These are phyloP conservation scores for Megamerina dolium DNA, from an alignment of 2,888 invertebrate species.

Conservation along the genomic window DNA sequence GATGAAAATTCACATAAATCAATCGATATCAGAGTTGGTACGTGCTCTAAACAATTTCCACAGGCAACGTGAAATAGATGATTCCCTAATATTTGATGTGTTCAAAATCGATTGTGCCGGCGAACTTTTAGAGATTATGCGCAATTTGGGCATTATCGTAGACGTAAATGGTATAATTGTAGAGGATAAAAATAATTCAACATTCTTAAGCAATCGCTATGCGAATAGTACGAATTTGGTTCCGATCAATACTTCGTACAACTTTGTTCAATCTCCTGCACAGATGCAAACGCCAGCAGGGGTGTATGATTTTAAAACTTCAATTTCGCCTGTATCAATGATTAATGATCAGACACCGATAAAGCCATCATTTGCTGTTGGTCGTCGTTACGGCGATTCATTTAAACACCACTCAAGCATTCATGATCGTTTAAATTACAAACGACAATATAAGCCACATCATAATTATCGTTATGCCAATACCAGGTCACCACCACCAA, in stretches of 20 bases:
- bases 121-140: constrained; percentile 29
- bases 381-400: no score
- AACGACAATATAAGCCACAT: no score
- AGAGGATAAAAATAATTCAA: constrained; percentile 17
- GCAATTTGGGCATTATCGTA: constrained; percentile 28
- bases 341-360: constrained; percentile 6
- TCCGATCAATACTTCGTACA: constrained; percentile 13
- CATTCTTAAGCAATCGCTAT: no score
- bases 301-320: no score
- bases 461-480: no score
- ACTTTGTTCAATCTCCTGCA: constrained; percentile 14
- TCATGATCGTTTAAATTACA: no score
- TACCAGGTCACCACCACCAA: no score
- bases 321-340: no score
- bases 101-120: constrained; percentile 31
- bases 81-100: constrained; percentile 26
- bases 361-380: no score
- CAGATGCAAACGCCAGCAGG: constrained; percentile 13
- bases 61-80: constrained; percentile 21
- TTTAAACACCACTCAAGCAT: no score
- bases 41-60: constrained; percentile 29
- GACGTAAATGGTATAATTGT: constrained; percentile 27
- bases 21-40: constrained; percentile 28
- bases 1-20: constrained; percentile 33
- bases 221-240: constrained; percentile 10